Conservation (phyloP, 2,888 invertebrate genomes). For the Tuberolachnus salignus region DNA sequence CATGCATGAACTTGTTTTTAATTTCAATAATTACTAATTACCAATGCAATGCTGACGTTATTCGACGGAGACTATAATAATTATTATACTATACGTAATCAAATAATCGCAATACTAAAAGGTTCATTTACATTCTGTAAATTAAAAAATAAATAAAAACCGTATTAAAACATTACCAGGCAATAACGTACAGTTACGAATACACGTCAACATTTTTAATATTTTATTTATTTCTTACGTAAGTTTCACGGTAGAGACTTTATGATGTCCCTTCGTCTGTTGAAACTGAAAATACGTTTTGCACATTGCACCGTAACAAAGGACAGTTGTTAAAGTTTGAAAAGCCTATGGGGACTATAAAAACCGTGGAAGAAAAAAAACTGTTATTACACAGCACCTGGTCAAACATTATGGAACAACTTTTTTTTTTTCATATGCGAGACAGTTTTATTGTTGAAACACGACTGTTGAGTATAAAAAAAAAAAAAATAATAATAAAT, state of each 20-base stretch:
- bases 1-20: too few relatives aligned
- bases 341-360: slow-evolving; percentile 5
- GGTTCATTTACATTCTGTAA: too few relatives aligned
- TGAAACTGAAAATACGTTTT: neutral
- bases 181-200: too few relatives aligned
- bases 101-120: too few relatives aligned
- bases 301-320: neutral
- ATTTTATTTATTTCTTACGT: too few relatives aligned
- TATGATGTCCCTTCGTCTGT: neutral
- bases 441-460: slow-evolving; percentile 17
- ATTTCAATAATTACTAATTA: too few relatives aligned
- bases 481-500: neutral
- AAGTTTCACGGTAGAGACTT: neutral
- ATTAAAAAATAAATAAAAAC: too few relatives aligned
- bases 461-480: neutral
- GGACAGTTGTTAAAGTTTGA: slow-evolving; percentile 9
- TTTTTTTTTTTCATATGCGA: neutral
- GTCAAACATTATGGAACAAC: slow-evolving; percentile 26
- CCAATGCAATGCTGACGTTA: too few relatives aligned
- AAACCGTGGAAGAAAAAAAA: neutral
- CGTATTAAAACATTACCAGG: too few relatives aligned
- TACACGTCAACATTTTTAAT: neutral
- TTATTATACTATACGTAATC: too few relatives aligned
- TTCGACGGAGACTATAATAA: too few relatives aligned
- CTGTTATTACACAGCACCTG: slow-evolving; percentile 20